Percentiles rank a stretch among this genome's conserved stretches.
Evolutionary conservation across 2,888 invertebrate genomes (phyloP).

Genomic region (Lagria hirta): DNA sequence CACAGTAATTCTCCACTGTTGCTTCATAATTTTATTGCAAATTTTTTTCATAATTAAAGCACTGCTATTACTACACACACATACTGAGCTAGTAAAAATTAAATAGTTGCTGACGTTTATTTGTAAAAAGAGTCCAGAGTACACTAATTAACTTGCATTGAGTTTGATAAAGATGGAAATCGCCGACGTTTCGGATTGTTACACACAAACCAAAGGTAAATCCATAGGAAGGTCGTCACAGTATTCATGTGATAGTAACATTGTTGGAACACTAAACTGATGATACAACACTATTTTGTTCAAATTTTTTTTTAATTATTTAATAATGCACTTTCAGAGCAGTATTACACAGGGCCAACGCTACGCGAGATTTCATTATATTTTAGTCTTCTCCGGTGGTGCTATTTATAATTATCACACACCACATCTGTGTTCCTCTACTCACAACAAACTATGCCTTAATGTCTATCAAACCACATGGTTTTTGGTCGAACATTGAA

Average conservation of each 20-base stretch:
- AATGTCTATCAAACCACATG: no score
- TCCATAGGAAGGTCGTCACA: conserved; percentile 34
- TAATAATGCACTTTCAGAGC: conserved; percentile 7
- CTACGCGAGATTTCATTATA: conserved; percentile 32
- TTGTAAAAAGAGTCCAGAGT: conserved; percentile 32
- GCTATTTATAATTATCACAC: conserved; percentile 43
- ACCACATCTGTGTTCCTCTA: no score
- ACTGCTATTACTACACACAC: conserved; percentile 6
- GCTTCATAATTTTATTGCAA: conserved; percentile 50
- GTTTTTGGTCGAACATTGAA: no score
- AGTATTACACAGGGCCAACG: conserved; percentile 33
- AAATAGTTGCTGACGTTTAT: conserved; percentile 30
- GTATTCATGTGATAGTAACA: conserved; percentile 33
- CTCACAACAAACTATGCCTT: no score
- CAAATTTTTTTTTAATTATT: conserved; percentile 1
- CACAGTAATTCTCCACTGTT: conserved; percentile 52
- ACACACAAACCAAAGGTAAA: conserved; percentile 20
- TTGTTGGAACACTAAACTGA: conserved; percentile 9
- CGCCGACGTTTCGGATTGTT: conserved; percentile 11
- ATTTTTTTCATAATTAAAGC: conserved; percentile 50
- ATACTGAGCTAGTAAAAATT: conserved; percentile 21
- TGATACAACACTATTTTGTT: conserved; percentile 1
- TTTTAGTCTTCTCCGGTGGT: conserved; percentile 34
- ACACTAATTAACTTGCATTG: conserved; percentile 25
- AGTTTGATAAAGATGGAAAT: conserved; percentile 25